Base-by-base conservation (phyloP, 2,113 vertebrate species). In the Ramphastos sulfuratus region DNA sequence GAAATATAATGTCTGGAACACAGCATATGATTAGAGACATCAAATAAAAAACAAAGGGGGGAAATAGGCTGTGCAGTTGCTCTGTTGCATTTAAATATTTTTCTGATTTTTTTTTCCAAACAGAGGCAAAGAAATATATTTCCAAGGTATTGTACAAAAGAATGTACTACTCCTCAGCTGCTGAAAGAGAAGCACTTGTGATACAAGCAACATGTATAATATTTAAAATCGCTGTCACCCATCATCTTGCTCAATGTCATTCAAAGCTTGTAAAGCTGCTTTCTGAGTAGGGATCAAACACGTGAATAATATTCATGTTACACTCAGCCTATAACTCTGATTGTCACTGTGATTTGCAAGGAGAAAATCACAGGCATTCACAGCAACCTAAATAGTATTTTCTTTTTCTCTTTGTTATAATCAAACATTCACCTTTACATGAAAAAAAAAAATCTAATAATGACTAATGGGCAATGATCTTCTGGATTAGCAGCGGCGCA, bases 401-500 rank as follows among this genome's bases (percentile, higher is more conserved):
- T 71, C 90, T 86, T 95, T 83, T 92, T 90, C 89, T 79, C 35
- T 78, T 85, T 93, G 87, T 85, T 83, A 28, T 84, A 70, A 84
- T 89, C 81, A 91, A 92, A 75, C 55, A 39, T 54, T 92, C 82
- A 92, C 87, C 64, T 92, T 75, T 77, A 89, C 72, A 73, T 87
- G 85, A 1, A 92, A 94, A 92, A 91, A 60, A 37, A 56, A 17
- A 17, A 80, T 86, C 56, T 95, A 90, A 92, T 72, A 93, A 93
- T 85, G 92, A 96, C 83, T 96, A 94, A 95, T 90, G 92, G 93
- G 80, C 69, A 66, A 63, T 79, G 85, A 87, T 95, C 92, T 64
- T 93, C 93, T 92, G 94, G 81, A 93, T 97, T 89, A 95, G 92
- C 90, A 74, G 63, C 73, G 58, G 83, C 15, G 6, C 92, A 96